Conservation (phyloP, 2,888 invertebrate genomes). For the Coleophora flavipennella region DNA sequence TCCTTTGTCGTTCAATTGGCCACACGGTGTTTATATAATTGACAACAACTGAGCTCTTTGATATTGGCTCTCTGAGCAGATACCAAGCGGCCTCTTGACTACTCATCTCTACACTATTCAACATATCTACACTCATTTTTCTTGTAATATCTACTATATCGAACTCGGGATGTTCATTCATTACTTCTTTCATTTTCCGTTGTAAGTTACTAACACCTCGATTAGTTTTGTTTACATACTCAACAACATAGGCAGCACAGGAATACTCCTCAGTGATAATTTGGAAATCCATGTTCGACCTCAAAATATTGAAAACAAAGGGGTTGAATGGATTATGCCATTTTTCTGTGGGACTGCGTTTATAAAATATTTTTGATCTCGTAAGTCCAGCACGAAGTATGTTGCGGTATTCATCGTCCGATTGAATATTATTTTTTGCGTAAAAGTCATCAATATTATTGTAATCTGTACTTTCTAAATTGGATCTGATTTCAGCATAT, state of each 20-base stretch:
- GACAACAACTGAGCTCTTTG: constrained; percentile 15
- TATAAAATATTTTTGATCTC: constrained; percentile 31
- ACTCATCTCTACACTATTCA: constrained; percentile 21
- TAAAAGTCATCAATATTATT: constrained; percentile 24
- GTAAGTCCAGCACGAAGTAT: constrained; percentile 27
- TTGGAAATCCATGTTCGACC: constrained; percentile 40
- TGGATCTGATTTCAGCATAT: constrained; percentile 17
- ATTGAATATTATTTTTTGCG: constrained; percentile 21
- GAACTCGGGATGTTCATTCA: constrained; percentile 24
- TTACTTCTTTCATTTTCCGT: constrained; percentile 20
- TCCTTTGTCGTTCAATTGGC: constrained; percentile 30
- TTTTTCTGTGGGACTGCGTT: constrained; percentile 31
- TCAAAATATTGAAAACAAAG: constrained; percentile 26
- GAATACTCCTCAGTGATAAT: constrained; percentile 40
- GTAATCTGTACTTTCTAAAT: constrained; percentile 25
- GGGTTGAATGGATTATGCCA: constrained; percentile 44
- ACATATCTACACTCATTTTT: constrained; percentile 19
- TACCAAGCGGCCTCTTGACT: constrained; percentile 41
- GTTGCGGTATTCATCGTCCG: constrained; percentile 24
- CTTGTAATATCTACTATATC: constrained; percentile 20
- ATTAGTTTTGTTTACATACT: constrained; percentile 40
- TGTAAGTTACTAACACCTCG: constrained; percentile 35
- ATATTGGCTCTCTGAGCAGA: constrained; percentile 22
- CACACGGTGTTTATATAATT: constrained; percentile 24
- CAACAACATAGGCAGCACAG: constrained; percentile 42